Conservation (phyloP, 2,113 vertebrate species). For the Suricata suricatta region DNA sequence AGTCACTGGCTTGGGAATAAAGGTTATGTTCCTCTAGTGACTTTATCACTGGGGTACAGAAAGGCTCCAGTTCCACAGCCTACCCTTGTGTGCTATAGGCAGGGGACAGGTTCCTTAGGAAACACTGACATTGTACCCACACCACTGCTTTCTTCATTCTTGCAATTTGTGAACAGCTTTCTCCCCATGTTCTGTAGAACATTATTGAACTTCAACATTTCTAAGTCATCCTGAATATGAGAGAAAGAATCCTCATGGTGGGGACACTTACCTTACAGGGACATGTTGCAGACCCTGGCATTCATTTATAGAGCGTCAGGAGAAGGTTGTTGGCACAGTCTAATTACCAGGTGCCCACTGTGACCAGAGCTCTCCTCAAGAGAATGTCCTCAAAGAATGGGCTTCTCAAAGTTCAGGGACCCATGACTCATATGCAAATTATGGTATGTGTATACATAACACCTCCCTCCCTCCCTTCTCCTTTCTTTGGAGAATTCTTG, state of each 20-base stretch:
- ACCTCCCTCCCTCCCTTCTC: background rate
- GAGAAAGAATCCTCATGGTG: background rate
- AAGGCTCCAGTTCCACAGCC: background rate
- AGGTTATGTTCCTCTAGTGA: background rate
- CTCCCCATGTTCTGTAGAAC: background rate
- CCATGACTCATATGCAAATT: background rate
- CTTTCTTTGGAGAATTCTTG: background rate
- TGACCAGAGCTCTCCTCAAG: background rate
- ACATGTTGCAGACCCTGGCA: background rate
- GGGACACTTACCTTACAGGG: background rate
- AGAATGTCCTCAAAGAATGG: background rate
- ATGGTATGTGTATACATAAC: background rate
- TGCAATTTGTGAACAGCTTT: background rate
- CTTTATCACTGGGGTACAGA: background rate
- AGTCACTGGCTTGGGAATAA: background rate
- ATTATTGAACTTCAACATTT: constrained; percentile 1
- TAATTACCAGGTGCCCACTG: background rate
- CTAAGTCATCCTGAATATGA: background rate
- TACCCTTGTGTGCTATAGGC: background rate
- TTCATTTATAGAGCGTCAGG: background rate
- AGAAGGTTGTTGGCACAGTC: background rate
- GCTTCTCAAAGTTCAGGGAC: background rate
- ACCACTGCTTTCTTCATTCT: background rate
- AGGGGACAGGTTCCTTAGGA: background rate
- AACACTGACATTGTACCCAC: background rate